Percentiles rank a stretch among this genome's conserved stretches.
Conservation (phyloP, 2,888 invertebrate species). For the Thalpophila matura region DNA sequence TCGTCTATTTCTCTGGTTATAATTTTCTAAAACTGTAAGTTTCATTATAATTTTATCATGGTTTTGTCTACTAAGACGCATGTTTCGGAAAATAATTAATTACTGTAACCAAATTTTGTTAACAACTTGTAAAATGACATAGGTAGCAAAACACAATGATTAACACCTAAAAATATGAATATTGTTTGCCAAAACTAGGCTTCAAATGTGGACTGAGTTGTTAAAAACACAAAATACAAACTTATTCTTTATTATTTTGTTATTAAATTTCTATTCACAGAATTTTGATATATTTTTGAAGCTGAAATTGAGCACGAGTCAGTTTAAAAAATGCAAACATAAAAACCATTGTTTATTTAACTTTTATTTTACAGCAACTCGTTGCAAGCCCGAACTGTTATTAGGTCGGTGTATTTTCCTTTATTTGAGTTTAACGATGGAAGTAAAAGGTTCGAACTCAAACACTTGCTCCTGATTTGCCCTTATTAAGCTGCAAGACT, state of each 20-base stretch:
- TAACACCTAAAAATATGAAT: no score
- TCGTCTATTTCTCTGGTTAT: no score
- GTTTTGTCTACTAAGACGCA: no score
- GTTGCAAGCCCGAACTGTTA: conserved; percentile 32
- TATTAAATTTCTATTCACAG: not conserved
- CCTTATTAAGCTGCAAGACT: conserved; percentile 68
- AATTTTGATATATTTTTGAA: not conserved
- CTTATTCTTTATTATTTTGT: conserved; percentile 3
- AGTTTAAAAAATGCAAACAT: not conserved
- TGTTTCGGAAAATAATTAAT: no score
- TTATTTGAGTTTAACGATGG: conserved; percentile 46
- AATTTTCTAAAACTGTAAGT: no score
- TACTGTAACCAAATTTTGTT: no score
- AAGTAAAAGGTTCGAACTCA: conserved; percentile 52
- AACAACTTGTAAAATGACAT: no score
- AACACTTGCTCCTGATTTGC: conserved; percentile 66
- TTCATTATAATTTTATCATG: no score
- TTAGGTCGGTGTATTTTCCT: conserved; percentile 39
- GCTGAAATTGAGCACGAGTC: not conserved
- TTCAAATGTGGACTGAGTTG: not conserved
- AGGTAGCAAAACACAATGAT: no score
- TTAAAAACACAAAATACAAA: not conserved
- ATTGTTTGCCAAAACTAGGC: not conserved
- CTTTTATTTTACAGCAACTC: conserved; percentile 11
- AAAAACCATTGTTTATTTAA: conserved; percentile 1